phyloP scores from a whole-genome alignment of 2,113 vertebrate genomes.

The Mohoua ochrocephala region DNA sequence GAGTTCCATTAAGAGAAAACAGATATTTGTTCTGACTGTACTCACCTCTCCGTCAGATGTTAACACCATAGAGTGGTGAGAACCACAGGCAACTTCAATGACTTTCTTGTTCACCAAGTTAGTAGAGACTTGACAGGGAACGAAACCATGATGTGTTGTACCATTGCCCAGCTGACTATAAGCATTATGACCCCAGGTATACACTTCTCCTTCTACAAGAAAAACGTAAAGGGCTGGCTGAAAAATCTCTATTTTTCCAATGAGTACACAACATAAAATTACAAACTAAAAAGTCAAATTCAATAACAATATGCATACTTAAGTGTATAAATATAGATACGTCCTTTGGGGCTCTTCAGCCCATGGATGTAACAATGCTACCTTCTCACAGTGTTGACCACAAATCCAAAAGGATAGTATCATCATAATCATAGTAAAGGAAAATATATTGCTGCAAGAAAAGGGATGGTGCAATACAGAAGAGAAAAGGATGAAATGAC shows the following conservation, averaged over 20 bases:
- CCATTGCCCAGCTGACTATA: constrained; percentile 96
- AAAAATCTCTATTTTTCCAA: not conserved
- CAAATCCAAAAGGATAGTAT: not conserved
- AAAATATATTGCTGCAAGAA: not conserved
- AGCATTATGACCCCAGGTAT: constrained; percentile 96
- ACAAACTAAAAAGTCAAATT: not conserved
- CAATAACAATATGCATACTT: not conserved
- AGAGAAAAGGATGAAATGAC: not conserved
- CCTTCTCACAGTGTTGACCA: not conserved
- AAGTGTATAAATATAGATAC: not conserved
- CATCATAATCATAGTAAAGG: not conserved
- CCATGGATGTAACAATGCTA: not conserved
- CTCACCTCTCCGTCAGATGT: constrained; percentile 93
- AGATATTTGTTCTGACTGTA: not conserved
- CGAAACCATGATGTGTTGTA: constrained; percentile 86
- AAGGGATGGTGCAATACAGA: not conserved
- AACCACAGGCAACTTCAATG: constrained; percentile 92
- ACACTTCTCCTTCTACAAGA: constrained; percentile 91
- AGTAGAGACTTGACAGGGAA: constrained; percentile 90
- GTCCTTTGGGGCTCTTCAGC: not conserved
- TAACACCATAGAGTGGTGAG: constrained; percentile 92
- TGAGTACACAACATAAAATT: not conserved
- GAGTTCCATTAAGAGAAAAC: not conserved
- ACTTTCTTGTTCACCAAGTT: constrained; percentile 92
- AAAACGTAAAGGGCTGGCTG: not conserved